A percentile compares a stretch with the other conserved stretches of the same genome.
Evolutionary conservation across 2,113 vertebrate genomes (phyloP).

Genomic region (pig (Sus scrofa)): T2T-Sscrofa CM000830.6:42686001-42686500

Average conservation of each 20-base stretch:
- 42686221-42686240: neutral
- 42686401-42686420: neutral
- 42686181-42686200: neutral
- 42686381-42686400: neutral
- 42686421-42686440: neutral
- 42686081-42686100: neutral
- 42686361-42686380: neutral
- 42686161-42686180: neutral
- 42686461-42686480: neutral
- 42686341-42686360: neutral
- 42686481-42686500: neutral
- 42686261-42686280: neutral
- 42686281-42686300: conserved; percentile 19
- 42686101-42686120: neutral
- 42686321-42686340: neutral
- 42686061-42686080: neutral
- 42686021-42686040: no score
- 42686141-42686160: neutral
- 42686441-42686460: neutral
- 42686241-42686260: neutral
- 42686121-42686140: neutral
- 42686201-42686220: neutral
- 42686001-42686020: no score
- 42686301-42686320: neutral
- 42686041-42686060: neutral